Evolutionary conservation across 2,888 invertebrate species (phyloP), one percentile per base, ranked within the genome.

Genomic region (Chloroclystis v-ata): DNA sequence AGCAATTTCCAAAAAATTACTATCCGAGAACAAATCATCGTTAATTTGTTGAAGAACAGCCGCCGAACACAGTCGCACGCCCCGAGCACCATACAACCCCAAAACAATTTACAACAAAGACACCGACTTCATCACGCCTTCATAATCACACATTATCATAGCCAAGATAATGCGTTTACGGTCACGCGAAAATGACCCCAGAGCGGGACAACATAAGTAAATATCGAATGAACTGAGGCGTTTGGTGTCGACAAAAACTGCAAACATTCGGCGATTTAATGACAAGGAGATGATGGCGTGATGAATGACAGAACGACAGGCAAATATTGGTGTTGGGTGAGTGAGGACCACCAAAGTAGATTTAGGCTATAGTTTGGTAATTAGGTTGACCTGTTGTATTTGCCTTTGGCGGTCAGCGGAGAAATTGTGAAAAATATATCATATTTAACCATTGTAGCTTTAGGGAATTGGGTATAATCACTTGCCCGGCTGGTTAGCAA

Each of bases 11-110:
- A 35, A 35, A 42, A 38, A 43, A 41, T 20, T 24, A 33, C 43
- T 35, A 24, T n/a, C 43, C 29, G 42, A 30, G 53, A 67, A 69
- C 67, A 68, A 75, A 70, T 72, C 68, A 67, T 66, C 60, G 75
- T 66, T 78, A 77, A 78, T 78, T 75, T 75, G 78, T 75, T 66
- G 60, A 74, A 71, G 71, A 74, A 72, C 67, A 57, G 52, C 52
- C 67, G 65, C 56, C 56, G 61, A 54, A 56, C 69, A 69, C 75
- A 74, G 67, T 66, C 66, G 56, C 61, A 65, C 65, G 60, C 63
- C 62, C 60, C 39, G 43, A 54, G 55, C 63, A 43, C 20, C 20
- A 20, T 20, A 20, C 20, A 6, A 20, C 35, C 20, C 35, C 16
- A 28, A 43, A 43, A 41, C 40, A 28, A 41, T 65, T 59, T 41